Base-by-base conservation (phyloP, 1,140 invertebrate species). In the Cataglyphis hispanica region DNA sequence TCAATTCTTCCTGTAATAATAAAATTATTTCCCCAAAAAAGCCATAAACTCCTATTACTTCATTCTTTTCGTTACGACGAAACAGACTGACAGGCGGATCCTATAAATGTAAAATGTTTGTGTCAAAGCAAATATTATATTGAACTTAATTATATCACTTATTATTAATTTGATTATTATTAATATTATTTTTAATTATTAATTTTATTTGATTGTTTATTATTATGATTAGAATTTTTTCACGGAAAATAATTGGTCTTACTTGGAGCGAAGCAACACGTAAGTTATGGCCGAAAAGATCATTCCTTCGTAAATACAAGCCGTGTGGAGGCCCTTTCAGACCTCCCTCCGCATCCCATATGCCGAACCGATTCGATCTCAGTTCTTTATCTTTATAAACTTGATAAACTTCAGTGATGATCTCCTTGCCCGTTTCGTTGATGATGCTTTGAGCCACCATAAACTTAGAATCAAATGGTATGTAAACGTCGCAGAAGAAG, bases 11-110 rank as follows among this genome's bases (percentile, higher is more conserved):
- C 74, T 93, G 63, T 64, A 95, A 89, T 34, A 95, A 89, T 27
- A 92, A 85, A 43, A 95, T 87, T 7, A 95, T 87, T 25, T 92
- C 93, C 0, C 95, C 94, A 78, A 94, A 95, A 80, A 95, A 95
- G 10, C 95, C 95, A 13, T 72, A 75, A n/a, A 95, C 87, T 6
- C 92, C 88, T 10, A 86, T 87, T 72, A 95, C 89, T 37, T 87
- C 69, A 6, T 91, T 92, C 6, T 27, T 7, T 8, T 86, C 10
- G 75, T 94, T 87, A 4, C 75, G 85, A n/a, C 86, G 2, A 40
- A 94, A 89, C 11, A 89, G 69, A 5, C 94, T 95, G 13, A 93
- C 78, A 6, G 94, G 94, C 34, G 94, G 94, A 89, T 95, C 94
- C 94, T 95, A 22, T 1, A 22, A 70, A 16, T 2, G 56, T 22